A percentile compares a stretch with the other conserved stretches of the same genome.
Conservation (phyloP, 2,797 vertebrate genomes). For the Labeo calbasu region DNA sequence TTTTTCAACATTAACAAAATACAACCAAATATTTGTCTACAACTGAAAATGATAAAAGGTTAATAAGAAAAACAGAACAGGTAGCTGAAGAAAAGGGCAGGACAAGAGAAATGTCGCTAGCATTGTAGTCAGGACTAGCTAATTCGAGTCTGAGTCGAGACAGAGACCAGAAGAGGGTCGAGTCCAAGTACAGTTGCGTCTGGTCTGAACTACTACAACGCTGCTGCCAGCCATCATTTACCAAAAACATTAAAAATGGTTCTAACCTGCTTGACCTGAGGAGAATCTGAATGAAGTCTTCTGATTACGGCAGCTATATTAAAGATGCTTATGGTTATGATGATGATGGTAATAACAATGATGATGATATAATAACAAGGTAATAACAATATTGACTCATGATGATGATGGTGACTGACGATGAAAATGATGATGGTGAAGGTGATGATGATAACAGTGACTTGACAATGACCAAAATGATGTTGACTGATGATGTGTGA, state of each 20-base stretch:
- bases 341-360: not conserved
- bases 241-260: not conserved
- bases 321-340: not conserved
- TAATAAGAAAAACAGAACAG: conserved; percentile 27
- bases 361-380: no score
- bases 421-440: not conserved
- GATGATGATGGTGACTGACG: not conserved
- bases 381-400: not conserved
- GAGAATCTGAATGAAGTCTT: not conserved
- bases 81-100: not conserved
- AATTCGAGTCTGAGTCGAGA: not conserved
- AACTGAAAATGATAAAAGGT: conserved; percentile 25
- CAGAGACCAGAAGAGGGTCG: not conserved
- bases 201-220: not conserved
- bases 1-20: conserved; percentile 25
- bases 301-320: no score
- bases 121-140: not conserved
- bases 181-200: not conserved
- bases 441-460: not conserved
- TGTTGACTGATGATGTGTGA: not conserved
- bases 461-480: not conserved
- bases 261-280: not conserved
- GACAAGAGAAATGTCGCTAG: not conserved
- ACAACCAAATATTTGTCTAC: conserved; percentile 18
- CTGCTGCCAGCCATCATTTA: not conserved